Conservation (phyloP, 2,888 invertebrate species). For the Arctia plantaginis region DNA sequence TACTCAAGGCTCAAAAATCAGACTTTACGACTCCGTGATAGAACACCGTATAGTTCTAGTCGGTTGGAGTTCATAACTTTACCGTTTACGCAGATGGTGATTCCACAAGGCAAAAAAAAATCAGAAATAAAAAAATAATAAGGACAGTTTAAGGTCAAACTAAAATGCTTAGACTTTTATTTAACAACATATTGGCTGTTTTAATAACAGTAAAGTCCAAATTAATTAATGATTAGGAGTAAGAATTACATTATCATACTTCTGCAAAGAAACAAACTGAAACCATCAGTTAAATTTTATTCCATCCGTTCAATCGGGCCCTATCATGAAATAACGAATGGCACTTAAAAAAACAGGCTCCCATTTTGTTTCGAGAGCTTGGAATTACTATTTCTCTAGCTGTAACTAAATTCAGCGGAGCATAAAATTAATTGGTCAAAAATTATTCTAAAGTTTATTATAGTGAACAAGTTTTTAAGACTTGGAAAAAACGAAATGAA, state of each 20-base stretch:
- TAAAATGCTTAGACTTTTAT: too few species aligned
- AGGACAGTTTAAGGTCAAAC: too few species aligned
- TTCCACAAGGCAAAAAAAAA: too few species aligned
- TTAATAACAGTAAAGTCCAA: too few species aligned
- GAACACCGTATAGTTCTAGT: too few species aligned
- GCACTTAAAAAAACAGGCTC: not conserved
- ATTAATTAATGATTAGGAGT: not conserved
- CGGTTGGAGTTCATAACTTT: too few species aligned
- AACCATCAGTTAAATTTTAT: not conserved
- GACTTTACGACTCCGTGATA: too few species aligned
- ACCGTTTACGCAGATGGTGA: too few species aligned
- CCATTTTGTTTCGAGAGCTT: not conserved
- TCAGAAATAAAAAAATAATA: too few species aligned
- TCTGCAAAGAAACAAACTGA: not conserved
- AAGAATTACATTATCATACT: not conserved
- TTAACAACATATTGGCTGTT: too few species aligned
- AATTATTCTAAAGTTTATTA: conserved; percentile 12
- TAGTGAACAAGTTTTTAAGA: conserved; percentile 28
- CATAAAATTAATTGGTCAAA: not conserved
- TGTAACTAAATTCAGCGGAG: not conserved
- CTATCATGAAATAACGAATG: not conserved
- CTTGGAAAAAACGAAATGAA: conserved; percentile 29
- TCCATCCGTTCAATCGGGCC: not conserved
- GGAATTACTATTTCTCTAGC: not conserved
- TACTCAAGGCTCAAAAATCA: too few species aligned